phyloP scores from a whole-genome alignment of 2,113 vertebrate genomes.

The Puma concolor region DNA sequence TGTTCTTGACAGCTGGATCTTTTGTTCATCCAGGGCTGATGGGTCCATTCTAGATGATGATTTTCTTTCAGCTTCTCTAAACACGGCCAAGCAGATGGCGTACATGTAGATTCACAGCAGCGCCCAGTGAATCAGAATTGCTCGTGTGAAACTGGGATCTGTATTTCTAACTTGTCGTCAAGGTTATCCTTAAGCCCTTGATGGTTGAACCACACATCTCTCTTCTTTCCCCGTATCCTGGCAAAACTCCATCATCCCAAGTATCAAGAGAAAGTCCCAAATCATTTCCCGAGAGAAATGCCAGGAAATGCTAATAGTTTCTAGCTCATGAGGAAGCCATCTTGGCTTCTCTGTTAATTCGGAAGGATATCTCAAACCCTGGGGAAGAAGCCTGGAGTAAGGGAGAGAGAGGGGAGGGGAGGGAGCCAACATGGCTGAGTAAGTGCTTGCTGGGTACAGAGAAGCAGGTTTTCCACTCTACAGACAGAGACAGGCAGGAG shows the following conservation, averaged over 20 bases:
- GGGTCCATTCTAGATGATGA: background rate
- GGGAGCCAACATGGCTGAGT: background rate
- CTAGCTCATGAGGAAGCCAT: background rate
- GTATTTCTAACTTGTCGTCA: background rate
- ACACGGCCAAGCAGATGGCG: background rate
- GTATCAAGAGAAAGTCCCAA: background rate
- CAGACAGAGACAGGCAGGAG: background rate
- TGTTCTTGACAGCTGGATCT: background rate
- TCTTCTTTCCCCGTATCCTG: background rate
- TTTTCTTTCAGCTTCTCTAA: background rate
- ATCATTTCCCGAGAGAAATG: background rate
- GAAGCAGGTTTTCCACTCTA: background rate
- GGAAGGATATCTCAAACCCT: background rate
- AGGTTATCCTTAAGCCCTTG: background rate
- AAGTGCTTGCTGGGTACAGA: background rate
- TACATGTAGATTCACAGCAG: background rate
- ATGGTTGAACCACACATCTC: background rate
- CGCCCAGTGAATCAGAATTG: background rate
- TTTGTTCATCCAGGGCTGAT: background rate
- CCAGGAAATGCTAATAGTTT: too few relatives aligned
- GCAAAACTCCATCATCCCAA: background rate
- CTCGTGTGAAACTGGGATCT: background rate
- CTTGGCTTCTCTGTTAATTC: background rate
- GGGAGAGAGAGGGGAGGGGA: background rate
- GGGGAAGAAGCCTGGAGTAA: too few relatives aligned